These are phyloP conservation scores for Melanotaenia duboulayi DNA, from an alignment of 2,113 vertebrate species.

Conservation along the genomic window DNA sequence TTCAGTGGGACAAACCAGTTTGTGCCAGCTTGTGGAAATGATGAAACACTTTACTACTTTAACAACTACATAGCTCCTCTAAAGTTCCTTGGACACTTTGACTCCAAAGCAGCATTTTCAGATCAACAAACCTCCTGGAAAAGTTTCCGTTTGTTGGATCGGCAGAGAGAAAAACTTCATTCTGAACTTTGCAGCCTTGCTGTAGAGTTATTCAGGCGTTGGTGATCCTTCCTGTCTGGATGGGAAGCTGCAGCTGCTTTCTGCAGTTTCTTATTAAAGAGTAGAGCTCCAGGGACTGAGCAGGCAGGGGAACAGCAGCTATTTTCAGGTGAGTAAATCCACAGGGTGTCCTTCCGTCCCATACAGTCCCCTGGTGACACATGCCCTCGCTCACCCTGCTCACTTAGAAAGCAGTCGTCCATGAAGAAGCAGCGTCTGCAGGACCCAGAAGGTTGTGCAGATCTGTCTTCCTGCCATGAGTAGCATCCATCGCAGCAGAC, in stretches of 20 bases:
- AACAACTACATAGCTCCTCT: not conserved
- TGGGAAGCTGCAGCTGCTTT: conserved; percentile 76
- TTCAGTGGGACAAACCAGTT: too few relatives aligned
- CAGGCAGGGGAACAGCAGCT: conserved; percentile 9
- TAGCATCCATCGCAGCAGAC: conserved; percentile 47
- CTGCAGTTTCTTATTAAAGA: conserved; percentile 80
- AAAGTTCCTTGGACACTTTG: not conserved
- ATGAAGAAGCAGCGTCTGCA: conserved; percentile 50
- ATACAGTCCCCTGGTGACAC: conserved; percentile 19
- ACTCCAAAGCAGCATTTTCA: not conserved
- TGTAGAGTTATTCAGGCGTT: conserved; percentile 44
- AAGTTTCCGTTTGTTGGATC: not conserved
- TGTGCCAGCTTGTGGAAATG: not conserved
- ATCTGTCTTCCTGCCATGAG: conserved; percentile 50
- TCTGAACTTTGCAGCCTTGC: not conserved
- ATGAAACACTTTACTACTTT: not conserved
- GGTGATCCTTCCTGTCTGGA: conserved; percentile 40
- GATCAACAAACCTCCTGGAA: not conserved
- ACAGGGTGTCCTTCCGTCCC: conserved; percentile 77
- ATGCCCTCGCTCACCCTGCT: not conserved
- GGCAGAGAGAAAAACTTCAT: too few relatives aligned
- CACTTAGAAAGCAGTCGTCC: conserved; percentile 50
- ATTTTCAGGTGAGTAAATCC: conserved; percentile 79
- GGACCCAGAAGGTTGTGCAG: conserved; percentile 38
- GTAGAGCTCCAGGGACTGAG: too few relatives aligned